These are phyloP conservation scores for Acromyrmex echinatior DNA, from an alignment of 1,140 invertebrate genomes.

Conservation along the genomic window DNA sequence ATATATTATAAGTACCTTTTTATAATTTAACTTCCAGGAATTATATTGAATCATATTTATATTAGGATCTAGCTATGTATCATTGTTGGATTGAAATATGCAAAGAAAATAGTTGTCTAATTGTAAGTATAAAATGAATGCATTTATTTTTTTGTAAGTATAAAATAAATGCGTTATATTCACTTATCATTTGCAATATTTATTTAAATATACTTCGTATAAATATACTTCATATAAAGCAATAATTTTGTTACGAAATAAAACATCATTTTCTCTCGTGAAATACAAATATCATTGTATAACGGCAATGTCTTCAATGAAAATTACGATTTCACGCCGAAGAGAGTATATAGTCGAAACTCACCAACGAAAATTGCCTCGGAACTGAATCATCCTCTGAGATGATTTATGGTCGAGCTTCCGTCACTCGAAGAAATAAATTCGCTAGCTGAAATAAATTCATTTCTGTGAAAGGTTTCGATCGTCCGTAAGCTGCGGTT, in stretches of 20 bases:
- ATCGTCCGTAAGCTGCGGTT: slow-evolving; percentile 62
- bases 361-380: slow-evolving; percentile 21
- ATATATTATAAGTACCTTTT: too few relatives aligned
- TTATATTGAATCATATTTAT: too few relatives aligned
- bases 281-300: background rate
- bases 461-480: slow-evolving; percentile 83
- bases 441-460: slow-evolving; percentile 80
- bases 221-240: background rate
- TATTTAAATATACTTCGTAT: too few relatives aligned
- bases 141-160: too few relatives aligned
- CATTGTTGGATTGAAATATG: too few relatives aligned
- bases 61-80: too few relatives aligned
- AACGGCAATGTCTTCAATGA: background rate
- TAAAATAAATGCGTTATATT: too few relatives aligned
- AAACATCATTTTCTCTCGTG: background rate
- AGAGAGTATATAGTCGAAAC: slow-evolving; percentile 38
- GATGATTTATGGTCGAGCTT: slow-evolving; percentile 79
- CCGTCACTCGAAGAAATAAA: slow-evolving; percentile 79
- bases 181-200: too few relatives aligned
- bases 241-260: slow-evolving; percentile 6
- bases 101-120: too few relatives aligned
- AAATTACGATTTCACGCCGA: slow-evolving; percentile 3
- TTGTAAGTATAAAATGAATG: too few relatives aligned
- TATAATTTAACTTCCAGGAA: too few relatives aligned
- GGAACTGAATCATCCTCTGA: slow-evolving; percentile 38